These are phyloP conservation scores for Piprites chloris DNA, from an alignment of 2,113 vertebrate genomes.

Conservation along the genomic window DNA sequence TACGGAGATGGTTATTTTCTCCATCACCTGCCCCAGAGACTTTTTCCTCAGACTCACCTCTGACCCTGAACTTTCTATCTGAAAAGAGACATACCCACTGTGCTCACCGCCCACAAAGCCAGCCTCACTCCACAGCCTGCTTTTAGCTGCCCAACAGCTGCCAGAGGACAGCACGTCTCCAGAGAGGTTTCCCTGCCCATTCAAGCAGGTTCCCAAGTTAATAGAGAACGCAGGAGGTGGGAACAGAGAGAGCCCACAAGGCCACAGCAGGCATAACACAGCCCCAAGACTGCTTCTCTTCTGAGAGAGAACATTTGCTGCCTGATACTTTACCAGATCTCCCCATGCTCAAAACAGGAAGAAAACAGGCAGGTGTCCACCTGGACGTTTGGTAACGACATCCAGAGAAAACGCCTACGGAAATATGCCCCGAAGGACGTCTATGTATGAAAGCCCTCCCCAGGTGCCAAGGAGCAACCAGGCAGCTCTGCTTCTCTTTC, in stretches of 20 bases:
- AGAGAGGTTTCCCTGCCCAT: neutral
- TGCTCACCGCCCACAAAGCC: rapidly evolving
- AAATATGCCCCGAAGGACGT: neutral
- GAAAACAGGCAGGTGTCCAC: neutral
- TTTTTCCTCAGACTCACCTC: neutral
- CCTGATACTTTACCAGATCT: neutral
- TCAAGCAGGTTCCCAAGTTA: neutral
- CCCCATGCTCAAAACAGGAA: neutral
- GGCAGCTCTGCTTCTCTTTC: neutral
- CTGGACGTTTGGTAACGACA: neutral
- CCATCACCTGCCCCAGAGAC: neutral
- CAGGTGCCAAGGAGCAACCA: neutral
- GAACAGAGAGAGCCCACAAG: neutral
- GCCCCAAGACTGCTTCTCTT: neutral
- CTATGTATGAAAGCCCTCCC: rapidly evolving
- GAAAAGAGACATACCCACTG: neutral
- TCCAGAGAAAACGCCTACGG: neutral
- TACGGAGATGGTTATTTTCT: neutral
- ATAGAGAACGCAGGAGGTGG: neutral
- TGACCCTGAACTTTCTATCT: neutral
- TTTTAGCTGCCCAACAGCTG: neutral
- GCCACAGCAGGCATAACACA: neutral
- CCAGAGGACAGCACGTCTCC: neutral
- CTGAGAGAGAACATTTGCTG: neutral
- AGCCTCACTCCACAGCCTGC: neutral